These are phyloP conservation scores for Motacilla tschutschensis DNA, from an alignment of 2,113 vertebrate genomes.

Conservation along the genomic window DNA sequence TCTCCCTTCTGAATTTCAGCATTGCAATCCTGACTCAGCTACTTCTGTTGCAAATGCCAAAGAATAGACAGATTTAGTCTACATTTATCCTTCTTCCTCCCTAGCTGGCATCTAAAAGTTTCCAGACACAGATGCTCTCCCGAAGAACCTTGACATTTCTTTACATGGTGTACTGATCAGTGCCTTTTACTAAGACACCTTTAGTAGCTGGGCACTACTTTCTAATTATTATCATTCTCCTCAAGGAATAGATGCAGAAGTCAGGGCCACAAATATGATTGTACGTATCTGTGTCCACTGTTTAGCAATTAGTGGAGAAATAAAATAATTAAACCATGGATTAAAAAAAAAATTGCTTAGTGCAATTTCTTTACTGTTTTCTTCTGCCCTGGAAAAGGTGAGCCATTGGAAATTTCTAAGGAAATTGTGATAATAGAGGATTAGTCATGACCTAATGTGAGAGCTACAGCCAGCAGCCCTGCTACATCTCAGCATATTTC, in stretches of 20 bases:
- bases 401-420: not conserved
- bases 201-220: not conserved
- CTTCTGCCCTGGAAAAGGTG: not conserved
- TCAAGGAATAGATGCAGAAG: not conserved
- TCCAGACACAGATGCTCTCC: not conserved
- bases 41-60: not conserved
- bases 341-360: not conserved
- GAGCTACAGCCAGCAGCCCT: not conserved
- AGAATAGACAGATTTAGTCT: not conserved
- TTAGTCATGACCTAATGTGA: not conserved
- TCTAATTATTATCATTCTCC: not conserved
- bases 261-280: not conserved
- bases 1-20: not conserved
- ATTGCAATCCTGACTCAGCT: not conserved
- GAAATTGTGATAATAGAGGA: not conserved
- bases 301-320: not conserved
- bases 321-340: not conserved
- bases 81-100: not conserved
- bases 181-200: not conserved
- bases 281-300: fast-evolving
- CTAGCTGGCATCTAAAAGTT: not conserved
- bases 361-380: not conserved
- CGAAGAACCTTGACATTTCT: not conserved
- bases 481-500: not conserved
- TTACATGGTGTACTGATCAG: not conserved